Base-by-base conservation (phyloP, 92 coral and sea anemone genomes). In the Actinernus sp. region DNA sequence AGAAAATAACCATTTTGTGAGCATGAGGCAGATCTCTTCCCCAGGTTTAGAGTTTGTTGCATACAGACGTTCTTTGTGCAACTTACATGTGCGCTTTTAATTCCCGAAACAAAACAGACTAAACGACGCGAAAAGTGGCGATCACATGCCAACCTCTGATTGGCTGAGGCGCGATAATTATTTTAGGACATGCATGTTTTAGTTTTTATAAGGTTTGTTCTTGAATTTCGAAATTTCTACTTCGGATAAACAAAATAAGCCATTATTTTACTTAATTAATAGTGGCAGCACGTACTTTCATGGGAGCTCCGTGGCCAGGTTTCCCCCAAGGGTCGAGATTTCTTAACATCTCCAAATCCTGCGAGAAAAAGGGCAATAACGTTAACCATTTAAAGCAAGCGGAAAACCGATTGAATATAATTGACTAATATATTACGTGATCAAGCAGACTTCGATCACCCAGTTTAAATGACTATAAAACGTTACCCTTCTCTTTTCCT, bases 261-360 rank as follows among this genome's bases (percentile, higher is more conserved):
- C n/a, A n/a, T n/a, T n/a, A n/a, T n/a, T n/a, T n/a, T n/a, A n/a
- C n/a, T n/a, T n/a, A n/a, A n/a, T n/a, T n/a, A n/a, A n/a, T n/a
- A n/a, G n/a, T n/a, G n/a, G n/a, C n/a, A n/a, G n/a, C n/a, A n/a
- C n/a, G n/a, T n/a, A 33, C 58, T 52, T 4, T 81, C 49, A 63
- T 37, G 12, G 98, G 96, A 30, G 98, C 98, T 2, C 98, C 98
- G 9, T 76, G 85, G 1, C 98, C 98, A 1, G 92, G 96, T 31
- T 59, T 55, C 31, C 92, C 92, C 90, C 89, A 92, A 14, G 98
- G 98, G 24, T 80, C 57, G 82, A 74, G 82, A 3, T 47, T 74
- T 33, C 38, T 57, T 22, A 92, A 59, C 83, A 79, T 83, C 45
- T 88, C 84, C 16, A 88, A 73, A 78, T 92, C 92, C 98, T 92